phyloP scores from a whole-genome alignment of 2,888 invertebrate species.

The Tenodera sinensis region DNA sequence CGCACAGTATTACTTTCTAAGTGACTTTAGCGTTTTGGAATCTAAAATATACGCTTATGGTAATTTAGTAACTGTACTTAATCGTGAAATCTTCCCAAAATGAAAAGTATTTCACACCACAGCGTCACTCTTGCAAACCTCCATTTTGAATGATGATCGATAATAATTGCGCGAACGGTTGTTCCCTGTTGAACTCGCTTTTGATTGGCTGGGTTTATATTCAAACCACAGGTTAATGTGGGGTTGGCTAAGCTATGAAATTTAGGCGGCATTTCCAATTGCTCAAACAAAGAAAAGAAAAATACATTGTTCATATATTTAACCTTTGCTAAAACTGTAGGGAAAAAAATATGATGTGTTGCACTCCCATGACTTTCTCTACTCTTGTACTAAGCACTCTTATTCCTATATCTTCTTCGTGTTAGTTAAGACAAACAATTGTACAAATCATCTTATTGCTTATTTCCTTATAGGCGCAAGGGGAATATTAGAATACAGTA shows the following conservation, averaged over 20 bases:
- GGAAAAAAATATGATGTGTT: too few relatives aligned
- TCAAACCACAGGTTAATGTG: background rate
- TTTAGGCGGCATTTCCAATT: background rate
- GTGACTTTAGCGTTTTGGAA: background rate
- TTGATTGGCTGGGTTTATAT: background rate
- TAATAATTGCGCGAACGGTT: background rate
- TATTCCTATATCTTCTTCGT: too few relatives aligned
- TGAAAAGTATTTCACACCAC: background rate
- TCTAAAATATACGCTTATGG: background rate
- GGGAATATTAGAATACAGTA: too few relatives aligned
- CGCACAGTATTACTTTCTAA: background rate
- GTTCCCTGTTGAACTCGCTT: background rate
- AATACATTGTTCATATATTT: too few relatives aligned
- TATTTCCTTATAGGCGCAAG: too few relatives aligned
- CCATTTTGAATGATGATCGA: conserved; percentile 11
- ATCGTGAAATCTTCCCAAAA: background rate
- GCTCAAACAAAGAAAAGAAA: background rate
- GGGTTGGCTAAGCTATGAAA: background rate
- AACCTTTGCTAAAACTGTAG: too few relatives aligned
- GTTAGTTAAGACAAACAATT: too few relatives aligned
- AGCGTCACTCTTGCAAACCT: conserved; percentile 7
- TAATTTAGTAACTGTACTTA: background rate
- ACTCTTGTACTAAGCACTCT: too few relatives aligned
- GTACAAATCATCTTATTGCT: too few relatives aligned
- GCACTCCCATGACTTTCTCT: too few relatives aligned